phyloP scores from a whole-genome alignment of 2,113 vertebrate species.

The Hippolais icterina region DNA sequence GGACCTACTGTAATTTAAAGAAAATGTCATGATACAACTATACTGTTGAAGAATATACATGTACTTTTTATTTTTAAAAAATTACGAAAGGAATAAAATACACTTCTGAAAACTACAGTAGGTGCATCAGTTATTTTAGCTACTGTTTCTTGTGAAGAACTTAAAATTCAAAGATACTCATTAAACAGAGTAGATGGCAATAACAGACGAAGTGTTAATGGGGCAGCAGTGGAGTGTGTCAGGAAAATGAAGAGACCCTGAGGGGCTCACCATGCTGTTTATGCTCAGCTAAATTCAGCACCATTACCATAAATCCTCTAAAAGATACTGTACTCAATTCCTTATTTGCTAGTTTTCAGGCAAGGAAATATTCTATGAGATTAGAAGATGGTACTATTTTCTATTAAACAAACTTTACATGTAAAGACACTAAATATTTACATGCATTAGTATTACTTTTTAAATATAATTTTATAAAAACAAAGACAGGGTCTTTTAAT shows the following conservation, averaged over 20 bases:
- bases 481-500: background rate
- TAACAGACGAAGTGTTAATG: constrained; percentile 82
- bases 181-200: constrained; percentile 77
- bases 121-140: constrained; percentile 36
- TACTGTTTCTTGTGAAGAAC: constrained; percentile 57
- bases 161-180: constrained; percentile 76
- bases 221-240: constrained; percentile 78
- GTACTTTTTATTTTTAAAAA: background rate
- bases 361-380: background rate
- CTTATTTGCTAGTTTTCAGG: background rate
- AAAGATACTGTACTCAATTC: constrained; percentile 48
- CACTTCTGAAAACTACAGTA: background rate
- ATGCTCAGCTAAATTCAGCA: constrained; percentile 61
- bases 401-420: background rate
- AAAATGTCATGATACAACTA: background rate
- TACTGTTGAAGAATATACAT: background rate
- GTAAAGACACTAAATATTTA: background rate
- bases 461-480: background rate
- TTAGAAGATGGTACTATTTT: background rate
- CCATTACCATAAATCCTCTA: constrained; percentile 69
- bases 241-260: constrained; percentile 79
- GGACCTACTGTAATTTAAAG: background rate
- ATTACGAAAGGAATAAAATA: background rate
- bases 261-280: constrained; percentile 74
- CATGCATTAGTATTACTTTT: background rate